Conservation (phyloP, 64 coral and sea anemone species). For the Anthopleura sola region DNA sequence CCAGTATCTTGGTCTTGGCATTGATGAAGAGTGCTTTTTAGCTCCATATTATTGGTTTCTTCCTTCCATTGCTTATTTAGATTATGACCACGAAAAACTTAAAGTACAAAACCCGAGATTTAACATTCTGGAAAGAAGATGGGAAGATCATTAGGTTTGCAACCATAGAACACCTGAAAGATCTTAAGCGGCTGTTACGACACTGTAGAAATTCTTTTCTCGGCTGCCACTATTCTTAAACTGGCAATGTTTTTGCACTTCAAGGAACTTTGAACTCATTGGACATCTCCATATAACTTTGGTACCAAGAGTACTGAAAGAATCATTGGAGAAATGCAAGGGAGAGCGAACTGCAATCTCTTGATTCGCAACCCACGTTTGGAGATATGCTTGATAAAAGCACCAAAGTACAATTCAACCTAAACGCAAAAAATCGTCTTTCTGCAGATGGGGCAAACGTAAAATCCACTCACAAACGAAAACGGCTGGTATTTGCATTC, state of each 20-base stretch:
- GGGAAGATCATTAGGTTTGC: background rate
- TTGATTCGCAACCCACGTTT: constrained; percentile 5
- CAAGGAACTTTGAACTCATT: background rate
- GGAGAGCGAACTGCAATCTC: constrained; percentile 6
- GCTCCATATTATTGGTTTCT: constrained; percentile 60
- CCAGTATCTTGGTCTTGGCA: constrained; percentile 46
- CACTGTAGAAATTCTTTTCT: no score
- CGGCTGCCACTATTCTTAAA: background rate
- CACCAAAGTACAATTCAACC: constrained; percentile 43
- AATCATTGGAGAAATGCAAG: constrained; percentile 21
- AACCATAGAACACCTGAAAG: constrained; percentile 40
- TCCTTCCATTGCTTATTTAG: constrained; percentile 40
- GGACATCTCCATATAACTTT: background rate
- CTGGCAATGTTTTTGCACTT: constrained; percentile 56
- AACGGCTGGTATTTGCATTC: no score
- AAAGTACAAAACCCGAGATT: constrained; percentile 49
- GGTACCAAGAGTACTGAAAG: background rate
- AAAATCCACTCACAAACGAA: background rate
- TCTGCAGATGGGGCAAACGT: constrained; percentile 16
- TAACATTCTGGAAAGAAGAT: constrained; percentile 51
- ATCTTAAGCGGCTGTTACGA: constrained; percentile 30
- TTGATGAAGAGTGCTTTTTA: constrained; percentile 37
- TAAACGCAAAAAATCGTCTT: constrained; percentile 40
- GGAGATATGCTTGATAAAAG: constrained; percentile 31
- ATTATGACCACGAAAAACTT: constrained; percentile 65